These are phyloP conservation scores for Platysteira castanea DNA, from an alignment of 2,113 vertebrate species.

Conservation along the genomic window DNA sequence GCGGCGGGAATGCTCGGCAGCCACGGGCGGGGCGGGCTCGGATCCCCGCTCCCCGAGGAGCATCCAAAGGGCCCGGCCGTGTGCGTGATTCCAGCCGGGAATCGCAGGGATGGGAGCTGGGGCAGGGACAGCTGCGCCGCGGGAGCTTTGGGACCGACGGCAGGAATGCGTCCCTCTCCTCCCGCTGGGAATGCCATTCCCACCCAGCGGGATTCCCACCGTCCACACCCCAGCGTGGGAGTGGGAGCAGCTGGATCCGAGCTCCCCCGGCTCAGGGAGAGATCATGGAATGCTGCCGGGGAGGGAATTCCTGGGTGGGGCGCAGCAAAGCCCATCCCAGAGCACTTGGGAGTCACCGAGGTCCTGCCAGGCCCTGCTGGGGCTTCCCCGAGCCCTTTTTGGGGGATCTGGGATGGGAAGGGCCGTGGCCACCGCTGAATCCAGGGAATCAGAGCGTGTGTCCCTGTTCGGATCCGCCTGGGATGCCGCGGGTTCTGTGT, in stretches of 20 bases:
- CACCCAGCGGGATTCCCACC: neutral
- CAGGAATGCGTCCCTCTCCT: neutral
- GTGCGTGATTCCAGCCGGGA: neutral
- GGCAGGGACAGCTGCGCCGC: neutral
- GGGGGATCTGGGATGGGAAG: neutral
- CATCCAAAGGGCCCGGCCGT: neutral
- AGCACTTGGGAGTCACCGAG: neutral
- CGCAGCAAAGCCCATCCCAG: neutral
- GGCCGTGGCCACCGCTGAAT: neutral
- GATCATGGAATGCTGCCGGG: accelerated
- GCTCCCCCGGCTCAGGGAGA: accelerated
- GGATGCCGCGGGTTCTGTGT: neutral
- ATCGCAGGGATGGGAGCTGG: neutral
- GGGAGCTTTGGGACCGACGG: neutral
- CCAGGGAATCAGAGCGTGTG: accelerated
- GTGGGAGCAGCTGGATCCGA: neutral
- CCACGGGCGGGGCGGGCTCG: neutral
- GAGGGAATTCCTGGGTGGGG: neutral
- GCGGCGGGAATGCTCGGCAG: neutral
- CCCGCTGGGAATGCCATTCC: neutral
- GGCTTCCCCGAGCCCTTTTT: accelerated
- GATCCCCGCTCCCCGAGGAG: neutral
- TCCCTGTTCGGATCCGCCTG: accelerated
- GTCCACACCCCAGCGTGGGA: neutral
- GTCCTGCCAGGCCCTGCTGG: neutral